Evolutionary conservation across 2,113 vertebrate genomes (phyloP).

Genomic region (Oostethus manadensis): DNA sequence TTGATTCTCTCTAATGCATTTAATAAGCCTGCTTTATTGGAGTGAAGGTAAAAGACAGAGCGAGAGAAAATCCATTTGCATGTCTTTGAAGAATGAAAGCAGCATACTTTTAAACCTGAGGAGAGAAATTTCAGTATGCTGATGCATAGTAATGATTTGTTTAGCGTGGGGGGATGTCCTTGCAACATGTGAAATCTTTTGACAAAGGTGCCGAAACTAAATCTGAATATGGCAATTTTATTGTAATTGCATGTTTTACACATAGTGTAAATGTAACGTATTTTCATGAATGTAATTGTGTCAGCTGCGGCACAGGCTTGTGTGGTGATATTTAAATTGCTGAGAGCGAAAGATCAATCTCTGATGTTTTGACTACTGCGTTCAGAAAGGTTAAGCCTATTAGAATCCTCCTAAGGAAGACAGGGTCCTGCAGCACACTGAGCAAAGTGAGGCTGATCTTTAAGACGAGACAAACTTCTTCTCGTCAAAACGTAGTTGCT

Average conservation of each 20-base stretch:
- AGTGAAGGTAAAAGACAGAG: constrained; percentile 47
- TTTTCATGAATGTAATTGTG: background rate
- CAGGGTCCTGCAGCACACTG: constrained; percentile 46
- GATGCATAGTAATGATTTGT: constrained; percentile 55
- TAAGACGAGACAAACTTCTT: constrained; percentile 53
- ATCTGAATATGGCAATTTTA: constrained; percentile 5
- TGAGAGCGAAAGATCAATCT: constrained; percentile 47
- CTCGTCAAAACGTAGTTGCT: constrained; percentile 51
- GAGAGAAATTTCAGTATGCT: constrained; percentile 32
- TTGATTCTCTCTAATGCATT: constrained; percentile 68
- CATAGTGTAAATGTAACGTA: background rate
- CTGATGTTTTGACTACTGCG: constrained; percentile 34
- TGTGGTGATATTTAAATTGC: constrained; percentile 4
- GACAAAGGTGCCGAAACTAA: constrained; percentile 25
- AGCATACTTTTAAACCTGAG: constrained; percentile 52
- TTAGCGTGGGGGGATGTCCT: background rate
- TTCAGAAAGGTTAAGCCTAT: constrained; percentile 71
- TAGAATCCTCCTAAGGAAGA: constrained; percentile 51
- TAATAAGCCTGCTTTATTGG: constrained; percentile 66
- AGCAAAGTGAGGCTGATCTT: constrained; percentile 70
- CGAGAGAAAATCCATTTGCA: constrained; percentile 52
- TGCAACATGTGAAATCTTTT: constrained; percentile 21
- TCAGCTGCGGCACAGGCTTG: background rate
- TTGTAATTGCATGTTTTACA: constrained; percentile 22
- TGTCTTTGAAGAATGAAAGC: constrained; percentile 68